Conservation (phyloP, 1,140 invertebrate genomes). For the Pissodes strobi region DNA sequence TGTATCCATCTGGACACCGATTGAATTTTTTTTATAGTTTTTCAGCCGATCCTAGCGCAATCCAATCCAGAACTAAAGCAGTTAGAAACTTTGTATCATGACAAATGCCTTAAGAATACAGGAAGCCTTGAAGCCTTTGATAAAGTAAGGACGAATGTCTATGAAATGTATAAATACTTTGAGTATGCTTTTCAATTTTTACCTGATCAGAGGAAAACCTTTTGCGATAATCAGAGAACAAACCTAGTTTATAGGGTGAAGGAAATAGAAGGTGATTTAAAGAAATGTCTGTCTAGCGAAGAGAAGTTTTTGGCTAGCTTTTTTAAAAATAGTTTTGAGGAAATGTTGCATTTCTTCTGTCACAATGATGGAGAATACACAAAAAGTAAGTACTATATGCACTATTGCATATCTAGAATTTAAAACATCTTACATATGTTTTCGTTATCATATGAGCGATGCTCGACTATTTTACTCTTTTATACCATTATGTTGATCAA, state of each 20-base stretch:
- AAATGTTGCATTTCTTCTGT: constrained; percentile 22
- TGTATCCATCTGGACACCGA: too few relatives aligned
- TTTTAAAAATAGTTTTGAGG: constrained; percentile 6
- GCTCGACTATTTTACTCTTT: too few relatives aligned
- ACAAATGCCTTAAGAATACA: constrained; percentile 13
- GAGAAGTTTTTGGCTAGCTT: constrained; percentile 14
- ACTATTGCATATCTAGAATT: too few relatives aligned
- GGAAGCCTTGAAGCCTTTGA: not conserved
- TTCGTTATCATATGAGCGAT: too few relatives aligned
- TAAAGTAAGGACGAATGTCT: constrained; percentile 14
- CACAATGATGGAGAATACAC: constrained; percentile 17
- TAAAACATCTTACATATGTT: too few relatives aligned
- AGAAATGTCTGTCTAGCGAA: not conserved
- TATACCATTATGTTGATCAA: too few relatives aligned
- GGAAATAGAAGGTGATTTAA: constrained; percentile 7
- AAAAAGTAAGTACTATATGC: constrained; percentile 19
- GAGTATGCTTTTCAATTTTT: constrained; percentile 15
- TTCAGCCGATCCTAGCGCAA: not conserved
- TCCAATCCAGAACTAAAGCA: not conserved
- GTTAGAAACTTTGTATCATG: constrained; percentile 20
- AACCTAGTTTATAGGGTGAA: constrained; percentile 4
- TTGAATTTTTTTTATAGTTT: too few relatives aligned
- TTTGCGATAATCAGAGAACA: constrained; percentile 7
- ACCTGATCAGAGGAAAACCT: not conserved
- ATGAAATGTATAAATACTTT: constrained; percentile 24